Base-by-base conservation (phyloP, 2,797 vertebrate genomes). In the Scyliorhinus canicula region DNA sequence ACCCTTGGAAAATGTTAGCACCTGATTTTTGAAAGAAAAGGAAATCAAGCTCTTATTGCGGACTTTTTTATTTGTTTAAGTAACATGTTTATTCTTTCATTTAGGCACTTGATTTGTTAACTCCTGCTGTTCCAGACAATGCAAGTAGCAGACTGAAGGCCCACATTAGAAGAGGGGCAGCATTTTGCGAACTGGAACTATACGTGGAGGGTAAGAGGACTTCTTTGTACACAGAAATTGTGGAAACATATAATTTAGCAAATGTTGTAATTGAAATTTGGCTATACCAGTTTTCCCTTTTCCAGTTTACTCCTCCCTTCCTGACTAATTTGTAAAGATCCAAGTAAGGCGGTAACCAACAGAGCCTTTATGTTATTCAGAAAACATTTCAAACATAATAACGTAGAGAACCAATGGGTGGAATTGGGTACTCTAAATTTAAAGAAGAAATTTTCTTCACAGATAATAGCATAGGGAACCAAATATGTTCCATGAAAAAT, bases 111-210 rank as follows among this genome's bases (percentile, higher is more conserved):
- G 98, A 98, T 90, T 97, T 99, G 95, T 95, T 99, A 96, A 98
- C 97, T 14, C 99, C 99, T 14, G 97, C 98, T 1, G 98, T 99
- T 93, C 57, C 97, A 95, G 97, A 97, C 95, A 99, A 99, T 35
- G 97, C 98, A 93, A 96, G 93, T 0, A 97, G 98, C 95, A 98
- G 99, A 96, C 95, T 97, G 52, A 98, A 98, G 97, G 98, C 98
- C 0, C 96, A 98, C 0, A 96, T 99, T 55, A 98, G 98, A 93
- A 96, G 99, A 82, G 99, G 99, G 55, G 97, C 98, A 35, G 98
- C 99, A 0, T 98, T 99, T 97, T 99, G 98, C 96, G 97, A 98
- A 95, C 97, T 99, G 84, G 97, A 99, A 96, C 97, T 99, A 50
- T 99, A 98, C 71, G 95, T 97, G 24, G 98, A 99, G 98, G 99